Base-by-base conservation (phyloP, 1,140 invertebrate species). In the Zeugodacus cucurbitae region DNA sequence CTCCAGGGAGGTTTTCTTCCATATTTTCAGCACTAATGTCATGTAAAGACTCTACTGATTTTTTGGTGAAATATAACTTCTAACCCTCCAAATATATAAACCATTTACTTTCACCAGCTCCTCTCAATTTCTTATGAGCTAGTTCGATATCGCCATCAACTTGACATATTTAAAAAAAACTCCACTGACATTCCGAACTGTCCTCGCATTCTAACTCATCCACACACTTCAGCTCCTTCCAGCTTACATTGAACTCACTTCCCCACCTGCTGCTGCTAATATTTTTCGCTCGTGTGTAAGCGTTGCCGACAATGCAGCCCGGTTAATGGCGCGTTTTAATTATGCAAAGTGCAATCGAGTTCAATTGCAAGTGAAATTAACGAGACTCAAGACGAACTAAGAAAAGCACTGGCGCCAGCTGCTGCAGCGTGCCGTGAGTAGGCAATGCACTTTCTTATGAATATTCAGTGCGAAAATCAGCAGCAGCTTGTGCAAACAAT, bases 311-410 rank as follows among this genome's bases (percentile, higher is more conserved):
- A 82, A 82, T 82, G 34, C 74, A 44, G 10, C 41, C 74, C 17
- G 74, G 74, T 82, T 82, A 82, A 82, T 82, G 74, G 74, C 22
- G 74, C 74, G 41, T 82, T 82, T 82, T 82, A 82, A 82, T 82
- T 82, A 82, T 82, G 74, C 74, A 82, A 82, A 82, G 74, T 82
- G 74, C 74, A 82, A 82, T 82, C 74, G 74, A 82, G 74, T 82
- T 82, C 74, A 48, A 82, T 82, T 82, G 74, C 74, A 82, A 82
- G 74, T 82, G 41, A 82, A 82, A 82, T 82, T 82, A 82, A 82
- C 74, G 74, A 82, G 74, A 48, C 48, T 37, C 74, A 44, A 82
- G 74, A 82, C 74, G 44, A 82, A 82, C 41, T 26, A 8, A 44
- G 44, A 29, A 26, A 7, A 82, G 22, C 74, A 20, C 22, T 26